These are phyloP conservation scores for Oegoconia quadripuncta DNA, from an alignment of 2,888 invertebrate species.

Conservation along the genomic window DNA sequence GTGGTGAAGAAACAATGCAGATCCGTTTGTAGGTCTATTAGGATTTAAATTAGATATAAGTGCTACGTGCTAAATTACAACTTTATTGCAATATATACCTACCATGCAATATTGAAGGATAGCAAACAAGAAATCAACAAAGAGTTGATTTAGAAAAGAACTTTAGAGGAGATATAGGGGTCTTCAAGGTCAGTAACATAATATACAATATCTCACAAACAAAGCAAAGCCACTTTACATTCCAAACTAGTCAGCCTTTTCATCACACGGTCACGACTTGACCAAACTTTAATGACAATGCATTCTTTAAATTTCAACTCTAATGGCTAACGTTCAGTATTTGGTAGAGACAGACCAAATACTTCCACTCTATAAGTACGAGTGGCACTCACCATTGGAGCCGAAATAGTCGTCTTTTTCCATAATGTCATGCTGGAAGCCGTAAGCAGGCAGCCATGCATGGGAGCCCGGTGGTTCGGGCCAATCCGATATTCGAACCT, in stretches of 20 bases:
- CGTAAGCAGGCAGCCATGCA: conserved; percentile 89
- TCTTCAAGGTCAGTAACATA: conserved; percentile 11
- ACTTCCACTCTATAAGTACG: conserved; percentile 26
- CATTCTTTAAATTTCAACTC: conserved; percentile 27
- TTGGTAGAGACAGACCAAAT: neutral
- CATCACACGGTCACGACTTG: conserved; percentile 35
- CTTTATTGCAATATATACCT: conserved; percentile 25
- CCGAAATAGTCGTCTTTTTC: conserved; percentile 83
- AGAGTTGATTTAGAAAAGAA: conserved; percentile 1
- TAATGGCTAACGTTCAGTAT: conserved; percentile 13
- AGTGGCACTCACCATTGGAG: conserved; percentile 79
- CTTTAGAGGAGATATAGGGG: conserved; percentile 1
- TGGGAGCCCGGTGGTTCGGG: conserved; percentile 84
- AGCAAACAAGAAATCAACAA: neutral
- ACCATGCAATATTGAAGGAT: conserved; percentile 23
- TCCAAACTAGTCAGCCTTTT: conserved; percentile 29
- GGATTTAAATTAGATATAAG: too few relatives aligned
- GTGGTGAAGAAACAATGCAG: conserved; percentile 45
- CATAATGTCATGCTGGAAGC: conserved; percentile 83
- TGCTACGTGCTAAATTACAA: too few relatives aligned
- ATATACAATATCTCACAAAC: conserved; percentile 22
- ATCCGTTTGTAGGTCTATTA: conserved; percentile 26
- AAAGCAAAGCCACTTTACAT: conserved; percentile 34
- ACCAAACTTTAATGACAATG: conserved; percentile 32
- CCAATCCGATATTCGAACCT: conserved; percentile 83